Evolutionary conservation across 1,140 invertebrate genomes (phyloP), one percentile per base, ranked within the genome.

Genomic region (Drosophila ohnishii): DNA sequence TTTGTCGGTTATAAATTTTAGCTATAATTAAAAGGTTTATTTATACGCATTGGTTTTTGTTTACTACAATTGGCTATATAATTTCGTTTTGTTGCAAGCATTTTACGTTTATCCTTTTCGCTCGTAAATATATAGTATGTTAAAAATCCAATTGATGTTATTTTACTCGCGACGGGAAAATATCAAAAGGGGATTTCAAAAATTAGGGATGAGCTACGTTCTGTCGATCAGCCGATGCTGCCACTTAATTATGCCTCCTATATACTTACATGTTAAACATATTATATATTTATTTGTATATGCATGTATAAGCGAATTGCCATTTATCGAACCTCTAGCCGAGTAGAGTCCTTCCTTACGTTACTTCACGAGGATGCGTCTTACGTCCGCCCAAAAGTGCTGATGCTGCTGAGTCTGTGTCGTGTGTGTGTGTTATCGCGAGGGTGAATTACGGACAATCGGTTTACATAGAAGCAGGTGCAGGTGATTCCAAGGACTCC

Each of bases 201-300:
- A 75, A 58, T 42, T 28, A 55, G 56, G 55, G 42, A 74, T 59
- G 73, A 67, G 56, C 56, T 75, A 42, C 62, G 37, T 16, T 58
- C 16, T 47, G 47, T 70, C 70, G 53, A 47, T 76, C 62, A 65
- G 69, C 39, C 51, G 42, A 62, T 65, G 59, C 63, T 75, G 69
- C 56, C 82, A 67, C 75, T 80, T 80, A 80, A 80, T 80, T 79
- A 79, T 79, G 80, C 80, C 80, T 79, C 76, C 84, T 84, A 73
- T 85, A 72, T 83, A 82, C 77, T 85, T 85, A 84, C 81, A 84
- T 69, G 70, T 85, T 80, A 84, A 80, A 84, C 77, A 85, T 84
- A 84, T 79, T 79, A 70, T 78, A 66, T 77, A 61, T 65, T 81
- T 73, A 55, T 63, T 77, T 63, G 51, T 76, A 76, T 78, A 75